Evolutionary conservation across 2,888 invertebrate species (phyloP), one percentile per base, ranked within the genome.

Genomic region (Netelia melanura): DNA sequence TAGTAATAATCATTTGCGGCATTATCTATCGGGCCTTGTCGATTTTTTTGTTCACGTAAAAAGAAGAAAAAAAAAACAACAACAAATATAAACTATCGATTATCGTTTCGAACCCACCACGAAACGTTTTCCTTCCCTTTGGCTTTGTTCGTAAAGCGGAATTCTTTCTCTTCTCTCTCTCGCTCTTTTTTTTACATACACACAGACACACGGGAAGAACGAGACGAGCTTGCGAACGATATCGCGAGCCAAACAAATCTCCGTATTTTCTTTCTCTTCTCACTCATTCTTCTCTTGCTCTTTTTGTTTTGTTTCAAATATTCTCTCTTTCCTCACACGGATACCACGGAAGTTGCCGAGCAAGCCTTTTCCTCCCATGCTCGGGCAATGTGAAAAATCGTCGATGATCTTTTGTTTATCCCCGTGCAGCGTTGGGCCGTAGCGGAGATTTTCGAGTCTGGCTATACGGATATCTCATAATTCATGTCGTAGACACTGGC

Each of bases 381-480:
- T 70, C 84, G 87, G 44, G 87, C 86, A 64, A 86, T 86, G 78
- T 85, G 88, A 83, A 90, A 87, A 77, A 88, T 72, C 71, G 79
- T 84, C 87, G 88, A 88, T 86, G 90, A 86, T 87, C 89, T 87
- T 78, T 88, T 88, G 76, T 87, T 85, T 81, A 90, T 92, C 91
- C 92, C 92, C 91, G 91, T 89, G 91, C 91, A 91, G 87, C 91
- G 76, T 68, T 48, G 48, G 8, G 43, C 17, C 23, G 17, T 23
- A 17, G 68, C 84, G 77, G 84, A 56, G 84, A 84, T 38, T 38
- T 48, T 48, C 58, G 21, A 58, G 89, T 87, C 92, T 90, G 92
- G 95, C 97, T 97, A 98, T 95, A 98, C 98, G 90, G 98, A 98
- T 95, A 98, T 98, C 94, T 98, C 98, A 94, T 98, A 98, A 95